phyloP scores from a whole-genome alignment of 30 jellyfish, hydroid and myxozoan species.

The Chrysaora quinquecirrha region DNA sequence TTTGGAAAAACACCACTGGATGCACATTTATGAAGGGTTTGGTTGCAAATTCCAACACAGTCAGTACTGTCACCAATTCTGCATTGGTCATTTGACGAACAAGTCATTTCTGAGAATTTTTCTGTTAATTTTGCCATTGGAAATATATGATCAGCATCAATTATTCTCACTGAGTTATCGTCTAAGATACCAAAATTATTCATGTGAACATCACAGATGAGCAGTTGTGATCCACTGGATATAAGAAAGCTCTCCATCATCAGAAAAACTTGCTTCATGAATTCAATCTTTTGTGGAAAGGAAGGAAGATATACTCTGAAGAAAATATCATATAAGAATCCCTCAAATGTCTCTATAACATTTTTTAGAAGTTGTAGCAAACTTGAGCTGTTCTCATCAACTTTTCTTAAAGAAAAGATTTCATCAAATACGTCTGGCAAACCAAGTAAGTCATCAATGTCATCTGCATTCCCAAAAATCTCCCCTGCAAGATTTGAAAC shows the following conservation, averaged over 20 bases:
- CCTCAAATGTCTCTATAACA: background rate
- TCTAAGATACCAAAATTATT: conserved; percentile 23
- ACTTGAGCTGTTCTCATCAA: background rate
- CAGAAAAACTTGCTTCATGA: conserved; percentile 11
- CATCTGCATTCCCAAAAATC: conserved; percentile 35
- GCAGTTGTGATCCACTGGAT: background rate
- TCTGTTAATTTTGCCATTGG: background rate
- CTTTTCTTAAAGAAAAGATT: background rate
- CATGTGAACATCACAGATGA: conserved; percentile 47
- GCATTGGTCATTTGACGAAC: conserved; percentile 20
- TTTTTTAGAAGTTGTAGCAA: background rate
- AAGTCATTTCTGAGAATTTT: background rate
- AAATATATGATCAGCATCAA: conserved; percentile 50
- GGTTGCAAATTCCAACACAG: conserved; percentile 14
- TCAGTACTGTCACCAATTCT: conserved; percentile 35
- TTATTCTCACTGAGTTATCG: background rate
- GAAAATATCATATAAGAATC: background rate
- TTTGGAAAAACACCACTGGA: conserved; percentile 3
- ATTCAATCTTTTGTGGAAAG: conserved; percentile 19
- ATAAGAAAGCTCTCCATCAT: conserved; percentile 7
- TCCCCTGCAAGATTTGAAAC: conserved; percentile 30
- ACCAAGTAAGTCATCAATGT: conserved; percentile 1
- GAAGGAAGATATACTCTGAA: background rate
- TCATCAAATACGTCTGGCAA: conserved; percentile 4
- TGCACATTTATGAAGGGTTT: background rate